Percentiles rank a stretch among this genome's conserved stretches.
These are phyloP conservation scores for Ptychobarbus kaznakovi DNA, from an alignment of 2,797 vertebrate species.

Conservation along the genomic window DNA sequence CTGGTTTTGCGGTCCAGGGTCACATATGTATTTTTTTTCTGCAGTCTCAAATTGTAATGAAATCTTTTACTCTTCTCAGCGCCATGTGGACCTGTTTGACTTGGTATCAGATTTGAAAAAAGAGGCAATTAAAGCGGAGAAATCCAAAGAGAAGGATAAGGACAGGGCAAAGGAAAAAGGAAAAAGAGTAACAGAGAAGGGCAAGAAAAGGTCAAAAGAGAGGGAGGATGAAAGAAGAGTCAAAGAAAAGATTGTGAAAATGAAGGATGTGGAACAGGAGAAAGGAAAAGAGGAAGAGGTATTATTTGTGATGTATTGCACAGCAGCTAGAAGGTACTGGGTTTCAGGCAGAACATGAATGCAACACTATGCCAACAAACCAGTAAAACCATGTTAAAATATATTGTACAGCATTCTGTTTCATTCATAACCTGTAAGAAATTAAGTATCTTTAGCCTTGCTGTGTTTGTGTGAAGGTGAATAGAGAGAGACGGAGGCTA, in stretches of 20 bases:
- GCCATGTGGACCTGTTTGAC: conserved; percentile 80
- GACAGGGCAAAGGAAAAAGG: conserved; percentile 70
- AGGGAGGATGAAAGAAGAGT: conserved; percentile 51
- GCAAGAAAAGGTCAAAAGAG: conserved; percentile 63
- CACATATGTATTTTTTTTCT: conserved; percentile 17
- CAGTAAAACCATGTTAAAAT: not conserved
- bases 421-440: conserved; percentile 65
- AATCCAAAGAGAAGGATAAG: conserved; percentile 70
- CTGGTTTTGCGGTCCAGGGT: too few species aligned
- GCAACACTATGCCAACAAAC: not conserved
- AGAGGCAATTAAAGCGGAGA: conserved; percentile 74
- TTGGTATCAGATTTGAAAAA: conserved; percentile 79
- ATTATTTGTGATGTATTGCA: conserved; percentile 67
- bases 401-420: conserved; percentile 43
- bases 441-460: conserved; percentile 64
- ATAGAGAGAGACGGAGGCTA: conserved; percentile 58
- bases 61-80: conserved; percentile 67
- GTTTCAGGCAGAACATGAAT: conserved; percentile 62
- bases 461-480: conserved; percentile 60
- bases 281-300: conserved; percentile 74
- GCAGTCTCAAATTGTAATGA: conserved; percentile 37
- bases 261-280: conserved; percentile 62
- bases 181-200: conserved; percentile 62
- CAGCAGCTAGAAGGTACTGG: conserved; percentile 62
- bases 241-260: conserved; percentile 65